Conservation (phyloP, 2,888 invertebrate species). For the Hoplodrina ambigua region DNA sequence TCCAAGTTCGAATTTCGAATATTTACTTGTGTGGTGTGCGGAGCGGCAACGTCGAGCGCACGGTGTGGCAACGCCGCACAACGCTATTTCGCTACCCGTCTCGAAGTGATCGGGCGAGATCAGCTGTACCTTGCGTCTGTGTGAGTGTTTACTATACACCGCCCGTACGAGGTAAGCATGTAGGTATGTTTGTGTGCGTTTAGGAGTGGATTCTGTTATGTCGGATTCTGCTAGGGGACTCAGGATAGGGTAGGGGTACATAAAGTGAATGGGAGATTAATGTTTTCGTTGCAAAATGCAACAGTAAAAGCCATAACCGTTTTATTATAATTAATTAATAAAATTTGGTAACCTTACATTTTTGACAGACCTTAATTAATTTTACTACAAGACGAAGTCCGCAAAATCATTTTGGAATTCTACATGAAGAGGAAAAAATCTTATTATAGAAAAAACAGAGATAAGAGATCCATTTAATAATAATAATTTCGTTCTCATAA, state of each 20-base stretch:
- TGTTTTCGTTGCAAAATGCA: slow-evolving; percentile 37
- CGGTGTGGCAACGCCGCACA: slow-evolving; percentile 77
- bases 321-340: not conserved
- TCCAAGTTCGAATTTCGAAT: slow-evolving; percentile 80
- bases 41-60: slow-evolving; percentile 74
- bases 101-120: slow-evolving; percentile 67
- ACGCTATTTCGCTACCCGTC: slow-evolving; percentile 71
- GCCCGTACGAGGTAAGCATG: slow-evolving; percentile 27
- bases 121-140: slow-evolving; percentile 62
- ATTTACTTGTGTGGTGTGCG: slow-evolving; percentile 73
- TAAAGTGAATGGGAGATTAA: slow-evolving; percentile 34
- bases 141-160: slow-evolving; percentile 61
- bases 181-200: slow-evolving; percentile 48
- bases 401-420: slow-evolving; percentile 2
- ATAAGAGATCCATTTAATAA: too few species aligned
- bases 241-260: slow-evolving; percentile 20
- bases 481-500: not conserved
- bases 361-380: not conserved
- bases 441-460: too few species aligned
- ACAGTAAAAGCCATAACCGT: not conserved
- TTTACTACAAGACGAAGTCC: not conserved
- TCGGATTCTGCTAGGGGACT: slow-evolving; percentile 33
- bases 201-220: slow-evolving; percentile 52
- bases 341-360: not conserved
- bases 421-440: too few species aligned